Conservation (phyloP, 2,113 vertebrate species). For the Phyllostomus hastatus region DNA sequence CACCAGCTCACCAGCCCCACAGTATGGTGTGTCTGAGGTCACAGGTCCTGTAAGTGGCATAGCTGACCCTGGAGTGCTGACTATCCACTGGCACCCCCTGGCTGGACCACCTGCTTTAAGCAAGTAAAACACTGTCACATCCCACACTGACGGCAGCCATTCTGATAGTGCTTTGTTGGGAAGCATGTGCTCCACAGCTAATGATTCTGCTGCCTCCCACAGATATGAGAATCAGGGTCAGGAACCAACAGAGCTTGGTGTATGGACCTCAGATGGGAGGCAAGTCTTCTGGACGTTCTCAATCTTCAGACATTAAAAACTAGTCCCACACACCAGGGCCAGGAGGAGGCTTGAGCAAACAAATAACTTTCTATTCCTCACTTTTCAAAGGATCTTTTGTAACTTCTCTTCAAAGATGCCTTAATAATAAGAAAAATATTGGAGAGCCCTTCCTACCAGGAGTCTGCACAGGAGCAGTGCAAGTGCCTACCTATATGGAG, state of each 20-base stretch:
- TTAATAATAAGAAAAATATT: background rate
- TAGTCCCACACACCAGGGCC: background rate
- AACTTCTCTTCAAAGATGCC: background rate
- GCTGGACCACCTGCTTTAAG: background rate
- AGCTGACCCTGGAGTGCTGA: background rate
- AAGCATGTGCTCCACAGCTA: background rate
- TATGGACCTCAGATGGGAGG: background rate
- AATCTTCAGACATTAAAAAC: background rate
- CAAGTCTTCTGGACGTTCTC: constrained; percentile 17
- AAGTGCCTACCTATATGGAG: background rate
- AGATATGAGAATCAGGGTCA: background rate
- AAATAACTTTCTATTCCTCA: background rate
- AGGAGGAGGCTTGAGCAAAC: background rate
- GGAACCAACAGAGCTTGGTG: background rate
- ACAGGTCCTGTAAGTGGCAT: background rate
- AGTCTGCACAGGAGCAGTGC: background rate
- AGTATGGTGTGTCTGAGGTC: background rate
- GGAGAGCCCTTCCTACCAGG: background rate
- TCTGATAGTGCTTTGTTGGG: background rate
- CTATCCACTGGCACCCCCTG: rapidly evolving
- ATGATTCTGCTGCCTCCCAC: background rate
- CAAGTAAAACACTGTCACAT: background rate
- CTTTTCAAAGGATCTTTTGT: background rate
- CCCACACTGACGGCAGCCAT: background rate
- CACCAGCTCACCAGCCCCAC: background rate